Evolutionary conservation across 2,113 vertebrate genomes (phyloP).

Genomic region (Pluvialis apricaria): DNA sequence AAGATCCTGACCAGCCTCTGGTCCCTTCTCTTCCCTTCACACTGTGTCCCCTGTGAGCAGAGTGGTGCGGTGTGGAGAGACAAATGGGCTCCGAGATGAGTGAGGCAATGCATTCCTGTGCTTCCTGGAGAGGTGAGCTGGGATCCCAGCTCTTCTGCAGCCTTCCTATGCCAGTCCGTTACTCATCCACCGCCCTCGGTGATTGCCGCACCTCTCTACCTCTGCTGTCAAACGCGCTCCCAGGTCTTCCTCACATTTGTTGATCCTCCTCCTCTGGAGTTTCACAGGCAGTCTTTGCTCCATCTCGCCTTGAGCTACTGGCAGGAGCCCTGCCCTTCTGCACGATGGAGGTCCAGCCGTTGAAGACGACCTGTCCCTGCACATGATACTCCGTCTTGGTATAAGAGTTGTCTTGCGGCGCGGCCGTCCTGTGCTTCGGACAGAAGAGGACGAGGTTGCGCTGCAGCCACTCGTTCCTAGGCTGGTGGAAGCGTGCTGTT

Average conservation of each 20-base stretch:
- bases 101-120: background rate
- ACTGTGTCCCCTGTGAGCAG: background rate
- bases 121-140: background rate
- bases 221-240: background rate
- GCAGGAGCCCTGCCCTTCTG: background rate
- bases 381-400: background rate
- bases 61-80: background rate
- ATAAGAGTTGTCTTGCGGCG: fast-evolving
- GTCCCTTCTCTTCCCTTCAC: background rate
- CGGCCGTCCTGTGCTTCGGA: background rate
- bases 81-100: background rate
- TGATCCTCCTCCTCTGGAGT: background rate
- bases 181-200: fast-evolving
- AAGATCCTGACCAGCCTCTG: background rate
- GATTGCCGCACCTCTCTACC: background rate
- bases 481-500: background rate
- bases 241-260: background rate
- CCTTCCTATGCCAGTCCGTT: background rate
- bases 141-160: background rate
- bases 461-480: background rate
- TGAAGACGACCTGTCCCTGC: background rate
- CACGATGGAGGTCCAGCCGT: background rate
- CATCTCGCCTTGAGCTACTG: background rate
- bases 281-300: background rate
- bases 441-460: background rate